Evolutionary conservation across 2,113 vertebrate species (phyloP), one percentile per base, ranked within the genome.

Genomic region (Trogon melanurus): DNA sequence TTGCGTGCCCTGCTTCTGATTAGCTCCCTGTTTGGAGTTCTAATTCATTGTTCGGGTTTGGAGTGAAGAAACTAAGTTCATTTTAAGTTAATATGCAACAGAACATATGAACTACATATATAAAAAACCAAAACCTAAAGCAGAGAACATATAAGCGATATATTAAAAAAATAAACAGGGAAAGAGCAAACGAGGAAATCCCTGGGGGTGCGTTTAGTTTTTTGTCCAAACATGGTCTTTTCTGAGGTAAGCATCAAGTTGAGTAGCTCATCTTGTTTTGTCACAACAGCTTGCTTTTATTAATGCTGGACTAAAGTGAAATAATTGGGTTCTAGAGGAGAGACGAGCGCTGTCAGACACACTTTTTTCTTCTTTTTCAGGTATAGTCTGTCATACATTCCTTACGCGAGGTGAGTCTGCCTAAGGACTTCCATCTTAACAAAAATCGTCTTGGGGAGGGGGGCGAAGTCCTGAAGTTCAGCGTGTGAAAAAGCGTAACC

Each of bases 331-430:
- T 73, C 18, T 67, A 62, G n/a, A 20, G 79, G 45, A 69, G 19
- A 7, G 6, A 6, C 45, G 30, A 93, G 32, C 53, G 32, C 16
- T 72, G 6, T n/a, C 10, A 34, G 80, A 56, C 79, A 54, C 3
- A 62, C 10, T 14, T 80, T 29, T 85, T 53, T 18, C 56, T 41
- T 22, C 30, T 38, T 97, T 98, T 98, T 85, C 96, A 99, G 99
- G 99, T 99, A 99, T 78, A 99, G 99, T 96, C 98, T 99, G 92
- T 99, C 99, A 4, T 99, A 99, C 94, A 99, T 99, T 98, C 99
- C 99, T 22, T 99, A 98, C 94, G 99, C 99, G 94, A 98, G 99
- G 99, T 99, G 97, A 99, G 99, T 91, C 14, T 16, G 25, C 19
- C 4, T 60, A 47, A 47, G 13, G 29, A 45, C 47, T 32, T 61